A percentile compares a stretch with the other conserved stretches of the same genome.
These are phyloP conservation scores for Mythimna vitellina DNA, from an alignment of 2,888 invertebrate genomes.

Conservation along the genomic window DNA sequence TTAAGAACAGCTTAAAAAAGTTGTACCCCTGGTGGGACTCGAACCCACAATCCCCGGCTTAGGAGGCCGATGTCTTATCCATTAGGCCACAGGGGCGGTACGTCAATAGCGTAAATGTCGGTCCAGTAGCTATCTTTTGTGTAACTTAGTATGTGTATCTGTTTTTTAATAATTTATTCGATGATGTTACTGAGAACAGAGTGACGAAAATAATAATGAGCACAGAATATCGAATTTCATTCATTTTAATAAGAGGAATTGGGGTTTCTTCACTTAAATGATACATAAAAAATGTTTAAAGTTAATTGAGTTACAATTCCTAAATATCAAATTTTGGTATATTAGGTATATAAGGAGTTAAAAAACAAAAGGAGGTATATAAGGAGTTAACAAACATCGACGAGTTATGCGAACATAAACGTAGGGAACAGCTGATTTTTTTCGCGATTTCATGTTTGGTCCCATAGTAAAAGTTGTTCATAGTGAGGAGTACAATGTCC, in stretches of 20 bases:
- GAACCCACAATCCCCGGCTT: slow-evolving; percentile 95
- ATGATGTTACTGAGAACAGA: slow-evolving; percentile 1
- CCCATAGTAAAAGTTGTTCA: no score
- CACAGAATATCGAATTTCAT: slow-evolving; percentile 13
- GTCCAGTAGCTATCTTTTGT: background rate
- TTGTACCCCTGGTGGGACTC: slow-evolving; percentile 93
- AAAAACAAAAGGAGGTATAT: no score
- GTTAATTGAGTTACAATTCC: slow-evolving; percentile 41
- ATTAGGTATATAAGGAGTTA: background rate
- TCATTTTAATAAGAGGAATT: slow-evolving; percentile 19
- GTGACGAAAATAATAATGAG: slow-evolving; percentile 17
- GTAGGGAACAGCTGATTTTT: no score
- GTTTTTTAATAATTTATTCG: background rate
- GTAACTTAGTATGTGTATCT: background rate
- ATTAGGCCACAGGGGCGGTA: slow-evolving; percentile 93
- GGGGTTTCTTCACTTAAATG: background rate
- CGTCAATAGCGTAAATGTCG: fast-evolving
- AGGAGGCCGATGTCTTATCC: slow-evolving; percentile 95
- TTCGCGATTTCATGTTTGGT: no score
- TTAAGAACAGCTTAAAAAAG: background rate
- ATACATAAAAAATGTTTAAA: slow-evolving; percentile 22
- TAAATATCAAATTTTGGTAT: background rate
- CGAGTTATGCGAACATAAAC: no score
- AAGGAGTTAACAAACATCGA: no score
- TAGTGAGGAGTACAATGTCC: no score